These are phyloP conservation scores for Colletes gigas DNA, from an alignment of 1,140 invertebrate species.

Conservation along the genomic window DNA sequence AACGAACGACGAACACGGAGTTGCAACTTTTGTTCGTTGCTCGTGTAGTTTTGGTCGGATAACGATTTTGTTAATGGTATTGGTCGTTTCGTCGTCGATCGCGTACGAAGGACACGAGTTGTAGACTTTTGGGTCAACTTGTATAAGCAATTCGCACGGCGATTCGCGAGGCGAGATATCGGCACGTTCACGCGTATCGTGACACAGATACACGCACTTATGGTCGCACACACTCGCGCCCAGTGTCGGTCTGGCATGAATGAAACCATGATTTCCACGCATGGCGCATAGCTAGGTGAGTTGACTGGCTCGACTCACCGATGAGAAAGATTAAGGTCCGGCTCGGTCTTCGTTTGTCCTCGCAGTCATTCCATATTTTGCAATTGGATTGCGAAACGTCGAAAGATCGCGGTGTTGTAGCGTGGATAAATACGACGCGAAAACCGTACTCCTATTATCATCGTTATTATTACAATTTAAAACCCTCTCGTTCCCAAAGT, in stretches of 20 bases:
- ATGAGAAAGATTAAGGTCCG: constrained; percentile 27
- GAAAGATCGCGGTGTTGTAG: background rate
- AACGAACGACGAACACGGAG: no score
- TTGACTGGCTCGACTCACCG: constrained; percentile 28
- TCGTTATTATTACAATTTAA: no score
- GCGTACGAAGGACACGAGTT: background rate
- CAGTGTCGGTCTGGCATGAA: constrained; percentile 71
- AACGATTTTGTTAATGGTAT: no score
- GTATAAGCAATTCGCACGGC: constrained; percentile 8
- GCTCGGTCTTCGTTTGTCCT: background rate
- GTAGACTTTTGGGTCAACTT: constrained; percentile 19
- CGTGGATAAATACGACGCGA: background rate
- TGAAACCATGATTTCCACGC: constrained; percentile 75
- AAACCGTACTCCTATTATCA: background rate
- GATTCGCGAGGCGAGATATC: constrained; percentile 27
- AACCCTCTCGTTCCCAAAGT: no score
- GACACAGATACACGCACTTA: background rate
- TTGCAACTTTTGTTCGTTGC: no score
- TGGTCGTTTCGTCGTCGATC: no score
- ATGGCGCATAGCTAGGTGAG: constrained; percentile 67
- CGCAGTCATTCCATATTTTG: background rate
- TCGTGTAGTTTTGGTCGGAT: no score
- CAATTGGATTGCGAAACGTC: background rate
- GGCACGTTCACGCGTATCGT: constrained; percentile 13
- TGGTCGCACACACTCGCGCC: constrained; percentile 3